Conservation (phyloP, 2,888 invertebrate genomes). For the Marasmarcha lunaedactyla region DNA sequence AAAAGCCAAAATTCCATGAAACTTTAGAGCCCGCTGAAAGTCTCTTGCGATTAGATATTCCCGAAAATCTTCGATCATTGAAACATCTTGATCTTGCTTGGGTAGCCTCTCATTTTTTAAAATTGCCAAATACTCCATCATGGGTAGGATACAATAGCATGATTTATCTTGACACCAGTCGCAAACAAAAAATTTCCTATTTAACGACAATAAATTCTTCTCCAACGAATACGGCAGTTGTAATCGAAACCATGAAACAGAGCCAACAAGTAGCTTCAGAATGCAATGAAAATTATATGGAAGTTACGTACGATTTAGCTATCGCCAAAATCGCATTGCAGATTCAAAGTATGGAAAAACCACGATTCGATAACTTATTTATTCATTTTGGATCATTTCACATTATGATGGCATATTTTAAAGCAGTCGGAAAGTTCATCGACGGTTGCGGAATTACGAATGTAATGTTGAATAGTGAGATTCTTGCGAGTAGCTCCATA, state of each 20-base stretch:
- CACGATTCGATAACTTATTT: no score
- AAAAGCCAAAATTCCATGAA: no score
- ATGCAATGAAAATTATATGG: slow-evolving; percentile 11
- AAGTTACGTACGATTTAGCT: slow-evolving; percentile 14
- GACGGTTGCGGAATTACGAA: slow-evolving; percentile 6
- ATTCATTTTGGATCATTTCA: slow-evolving; percentile 21
- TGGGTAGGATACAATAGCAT: not conserved
- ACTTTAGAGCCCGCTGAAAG: not conserved
- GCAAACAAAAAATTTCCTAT: not conserved
- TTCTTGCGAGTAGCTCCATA: slow-evolving; percentile 10
- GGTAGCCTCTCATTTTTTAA: not conserved
- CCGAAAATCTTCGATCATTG: not conserved
- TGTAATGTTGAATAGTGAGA: slow-evolving; percentile 6
- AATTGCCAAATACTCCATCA: not conserved
- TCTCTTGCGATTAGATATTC: not conserved
- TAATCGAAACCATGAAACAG: slow-evolving; percentile 21
- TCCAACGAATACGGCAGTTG: slow-evolving; percentile 19
- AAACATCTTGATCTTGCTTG: not conserved
- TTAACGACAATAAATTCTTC: slow-evolving; percentile 7
- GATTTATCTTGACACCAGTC: not conserved
- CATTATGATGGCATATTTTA: slow-evolving; percentile 19
- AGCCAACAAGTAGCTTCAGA: slow-evolving; percentile 15
- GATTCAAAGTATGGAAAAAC: slow-evolving; percentile 12
- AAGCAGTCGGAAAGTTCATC: slow-evolving; percentile 14
- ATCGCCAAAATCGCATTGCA: slow-evolving; percentile 9